Conservation (phyloP, 1,140 invertebrate genomes). For the Dolichoris vasculosae region DNA sequence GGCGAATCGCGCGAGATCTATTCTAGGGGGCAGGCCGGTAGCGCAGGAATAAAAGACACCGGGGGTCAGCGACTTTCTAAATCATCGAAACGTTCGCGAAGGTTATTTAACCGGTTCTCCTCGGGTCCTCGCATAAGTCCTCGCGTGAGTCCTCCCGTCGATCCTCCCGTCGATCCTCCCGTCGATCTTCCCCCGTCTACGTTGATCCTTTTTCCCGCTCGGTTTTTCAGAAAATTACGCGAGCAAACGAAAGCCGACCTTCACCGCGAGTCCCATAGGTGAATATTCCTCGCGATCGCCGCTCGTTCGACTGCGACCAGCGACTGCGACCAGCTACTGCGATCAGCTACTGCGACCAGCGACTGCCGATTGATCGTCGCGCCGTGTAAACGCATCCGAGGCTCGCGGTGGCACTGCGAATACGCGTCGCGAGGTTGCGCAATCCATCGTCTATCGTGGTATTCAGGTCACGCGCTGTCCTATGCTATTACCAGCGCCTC, state of each 20-base stretch:
- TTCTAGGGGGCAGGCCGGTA: background rate
- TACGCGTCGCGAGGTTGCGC: constrained; percentile 56
- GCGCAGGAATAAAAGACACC: background rate
- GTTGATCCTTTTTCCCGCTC: background rate
- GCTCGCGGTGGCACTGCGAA: background rate
- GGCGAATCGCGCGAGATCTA: background rate
- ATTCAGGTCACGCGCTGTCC: constrained; percentile 68
- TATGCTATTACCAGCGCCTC: constrained; percentile 59
- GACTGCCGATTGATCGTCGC: too few relatives aligned
- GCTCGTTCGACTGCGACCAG: too few relatives aligned
- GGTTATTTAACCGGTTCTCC: constrained; percentile 22
- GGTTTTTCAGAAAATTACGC: constrained; percentile 23
- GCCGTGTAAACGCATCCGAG: too few relatives aligned
- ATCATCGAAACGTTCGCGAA: background rate
- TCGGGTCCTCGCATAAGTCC: background rate
- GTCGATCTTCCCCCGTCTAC: background rate
- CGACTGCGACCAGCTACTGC: too few relatives aligned
- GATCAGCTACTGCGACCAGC: too few relatives aligned
- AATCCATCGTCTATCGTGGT: constrained; percentile 62
- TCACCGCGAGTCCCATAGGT: background rate
- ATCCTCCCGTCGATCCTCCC: background rate
- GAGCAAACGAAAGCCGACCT: constrained; percentile 24
- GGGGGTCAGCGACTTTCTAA: constrained; percentile 2
- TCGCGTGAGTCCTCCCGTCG: background rate
- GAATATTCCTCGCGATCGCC: background rate